phyloP scores from a whole-genome alignment of 2,797 vertebrate genomes.

The Eulemur albifrons region DNA sequence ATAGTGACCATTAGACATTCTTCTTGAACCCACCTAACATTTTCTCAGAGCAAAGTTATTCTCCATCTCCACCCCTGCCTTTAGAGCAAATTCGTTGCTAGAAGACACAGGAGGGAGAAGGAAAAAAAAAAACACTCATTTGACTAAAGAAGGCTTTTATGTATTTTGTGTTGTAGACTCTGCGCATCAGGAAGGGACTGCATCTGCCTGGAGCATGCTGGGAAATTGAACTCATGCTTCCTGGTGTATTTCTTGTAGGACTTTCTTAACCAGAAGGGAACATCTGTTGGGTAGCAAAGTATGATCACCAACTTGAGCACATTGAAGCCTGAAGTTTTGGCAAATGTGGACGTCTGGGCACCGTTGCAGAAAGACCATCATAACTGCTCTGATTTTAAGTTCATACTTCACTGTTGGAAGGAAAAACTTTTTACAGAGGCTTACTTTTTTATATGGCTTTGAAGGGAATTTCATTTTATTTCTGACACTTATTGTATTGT shows the following conservation, averaged over 20 bases:
- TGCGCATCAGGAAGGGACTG: not conserved
- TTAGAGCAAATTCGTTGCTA: not conserved
- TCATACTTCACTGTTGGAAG: slow-evolving; percentile 65
- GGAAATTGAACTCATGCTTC: not conserved
- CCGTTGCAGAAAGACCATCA: not conserved
- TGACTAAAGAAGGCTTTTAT: slow-evolving; percentile 23
- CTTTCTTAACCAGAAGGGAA: not conserved
- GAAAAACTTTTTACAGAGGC: slow-evolving; percentile 65
- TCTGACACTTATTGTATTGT: slow-evolving; percentile 77
- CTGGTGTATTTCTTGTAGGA: rapidly evolving
- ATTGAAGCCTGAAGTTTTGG: not conserved
- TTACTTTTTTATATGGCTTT: slow-evolving; percentile 57
- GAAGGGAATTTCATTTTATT: slow-evolving; percentile 77
- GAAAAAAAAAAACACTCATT: not conserved
- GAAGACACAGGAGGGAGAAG: slow-evolving; percentile 12
- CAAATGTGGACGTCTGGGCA: not conserved
- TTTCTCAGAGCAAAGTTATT: not conserved
- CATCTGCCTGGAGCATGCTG: not conserved
- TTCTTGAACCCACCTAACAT: not conserved
- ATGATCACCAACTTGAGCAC: not conserved
- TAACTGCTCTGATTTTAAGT: slow-evolving; percentile 65
- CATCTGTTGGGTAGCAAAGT: not conserved
- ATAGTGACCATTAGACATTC: not conserved
- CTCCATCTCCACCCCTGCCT: not conserved
- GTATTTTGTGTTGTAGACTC: not conserved